phyloP scores from a whole-genome alignment of 2,113 vertebrate genomes.

The Platichthys flesus region DNA sequence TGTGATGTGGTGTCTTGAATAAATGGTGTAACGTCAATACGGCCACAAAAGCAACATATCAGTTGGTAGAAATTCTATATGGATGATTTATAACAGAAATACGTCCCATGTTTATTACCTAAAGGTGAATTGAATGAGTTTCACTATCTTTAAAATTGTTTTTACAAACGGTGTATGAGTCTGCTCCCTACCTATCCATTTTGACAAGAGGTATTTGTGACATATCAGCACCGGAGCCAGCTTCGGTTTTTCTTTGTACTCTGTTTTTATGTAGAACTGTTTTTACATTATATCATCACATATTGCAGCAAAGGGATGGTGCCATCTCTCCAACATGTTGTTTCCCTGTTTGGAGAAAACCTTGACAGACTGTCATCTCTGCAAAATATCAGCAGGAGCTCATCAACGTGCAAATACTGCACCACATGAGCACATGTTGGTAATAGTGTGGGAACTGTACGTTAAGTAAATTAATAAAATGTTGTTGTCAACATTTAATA shows the following conservation, averaged over 20 bases:
- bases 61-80: too few relatives aligned
- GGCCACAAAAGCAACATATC: too few relatives aligned
- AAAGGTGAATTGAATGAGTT: neutral
- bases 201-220: neutral
- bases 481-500: neutral
- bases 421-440: conserved; percentile 13
- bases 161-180: too few relatives aligned
- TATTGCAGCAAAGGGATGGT: conserved; percentile 29
- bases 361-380: conserved; percentile 61
- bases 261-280: conserved; percentile 3
- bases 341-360: conserved; percentile 31
- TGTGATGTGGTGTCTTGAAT: neutral
- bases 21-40: neutral
- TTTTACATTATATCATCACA: conserved; percentile 23
- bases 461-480: neutral
- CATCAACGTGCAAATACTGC: conserved; percentile 48
- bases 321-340: conserved; percentile 28
- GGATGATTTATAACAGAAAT: too few relatives aligned
- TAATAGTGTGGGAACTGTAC: neutral
- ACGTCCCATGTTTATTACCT: too few relatives aligned
- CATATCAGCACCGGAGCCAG: conserved; percentile 5
- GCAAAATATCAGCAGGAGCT: conserved; percentile 52
- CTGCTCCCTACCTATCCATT: too few relatives aligned
- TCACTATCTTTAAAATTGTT: neutral
- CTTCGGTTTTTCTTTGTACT: conserved; percentile 4